A percentile compares a stretch with the other conserved stretches of the same genome.
Conservation (phyloP, 2,888 invertebrate genomes). For the Schizotus pectinicornis region DNA sequence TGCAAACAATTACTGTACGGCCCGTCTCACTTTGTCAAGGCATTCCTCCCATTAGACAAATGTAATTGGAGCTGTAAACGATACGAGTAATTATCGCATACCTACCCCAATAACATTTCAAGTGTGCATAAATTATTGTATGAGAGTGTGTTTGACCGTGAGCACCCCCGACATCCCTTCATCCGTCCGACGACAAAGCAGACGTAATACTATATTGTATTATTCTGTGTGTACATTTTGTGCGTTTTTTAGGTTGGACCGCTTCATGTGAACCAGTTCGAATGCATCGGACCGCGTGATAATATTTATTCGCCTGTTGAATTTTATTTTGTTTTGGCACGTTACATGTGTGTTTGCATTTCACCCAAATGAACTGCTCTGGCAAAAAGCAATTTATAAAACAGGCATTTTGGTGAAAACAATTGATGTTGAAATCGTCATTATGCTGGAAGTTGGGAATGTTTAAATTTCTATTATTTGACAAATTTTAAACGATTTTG, state of each 20-base stretch:
- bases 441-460: no score
- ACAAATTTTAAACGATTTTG: no score
- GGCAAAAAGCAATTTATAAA: no score
- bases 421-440: no score
- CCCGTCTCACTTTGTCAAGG: constrained; percentile 12
- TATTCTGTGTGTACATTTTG: constrained; percentile 20
- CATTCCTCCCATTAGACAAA: constrained; percentile 26
- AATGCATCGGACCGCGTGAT: constrained; percentile 22
- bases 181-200: constrained; percentile 23
- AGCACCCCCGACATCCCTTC: constrained; percentile 3
- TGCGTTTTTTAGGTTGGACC: not conserved
- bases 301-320: constrained; percentile 27
- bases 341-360: constrained; percentile 1
- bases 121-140: constrained; percentile 11
- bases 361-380: not conserved
- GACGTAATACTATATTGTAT: constrained; percentile 17
- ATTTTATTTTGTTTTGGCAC: constrained; percentile 18
- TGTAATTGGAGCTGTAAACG: constrained; percentile 35
- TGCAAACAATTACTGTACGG: constrained; percentile 19
- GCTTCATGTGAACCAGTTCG: constrained; percentile 18
- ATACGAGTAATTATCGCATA: constrained; percentile 22
- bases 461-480: no score
- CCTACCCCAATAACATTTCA: constrained; percentile 24
- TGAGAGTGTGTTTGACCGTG: constrained; percentile 5
- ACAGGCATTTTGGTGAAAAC: no score